Evolutionary conservation across 2,113 vertebrate species (phyloP).

Genomic region (Pan paniscus): DNA sequence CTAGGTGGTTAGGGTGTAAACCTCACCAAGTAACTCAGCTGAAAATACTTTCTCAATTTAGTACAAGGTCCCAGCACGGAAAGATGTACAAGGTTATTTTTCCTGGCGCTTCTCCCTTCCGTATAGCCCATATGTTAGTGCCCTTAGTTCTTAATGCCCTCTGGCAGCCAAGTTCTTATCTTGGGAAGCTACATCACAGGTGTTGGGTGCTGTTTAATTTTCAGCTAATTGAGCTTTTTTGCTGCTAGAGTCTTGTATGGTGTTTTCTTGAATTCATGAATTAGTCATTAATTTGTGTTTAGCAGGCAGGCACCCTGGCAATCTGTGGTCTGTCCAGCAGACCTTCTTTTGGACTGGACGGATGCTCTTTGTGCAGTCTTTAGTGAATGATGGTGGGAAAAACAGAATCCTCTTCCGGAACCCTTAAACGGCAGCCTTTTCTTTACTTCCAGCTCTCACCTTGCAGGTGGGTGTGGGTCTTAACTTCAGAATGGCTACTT

Average conservation of each 20-base stretch:
- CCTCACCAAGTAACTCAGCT: not conserved
- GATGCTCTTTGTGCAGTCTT: not conserved
- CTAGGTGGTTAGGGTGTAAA: not conserved
- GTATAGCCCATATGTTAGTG: not conserved
- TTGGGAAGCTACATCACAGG: conserved; percentile 28
- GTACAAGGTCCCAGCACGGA: not conserved
- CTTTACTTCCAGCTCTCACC: not conserved
- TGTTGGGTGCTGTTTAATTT: conserved; percentile 46
- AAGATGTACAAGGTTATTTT: not conserved
- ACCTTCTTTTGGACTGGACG: not conserved
- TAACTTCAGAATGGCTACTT: too few species aligned
- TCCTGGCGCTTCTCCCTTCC: not conserved
- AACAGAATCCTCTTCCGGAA: not conserved
- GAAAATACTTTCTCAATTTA: not conserved
- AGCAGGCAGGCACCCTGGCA: not conserved
- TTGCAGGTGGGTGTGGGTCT: not conserved
- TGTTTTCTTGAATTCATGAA: conserved; percentile 60
- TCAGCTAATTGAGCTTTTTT: conserved; percentile 72
- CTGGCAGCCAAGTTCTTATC: not conserved
- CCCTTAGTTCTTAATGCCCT: not conserved
- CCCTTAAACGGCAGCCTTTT: not conserved
- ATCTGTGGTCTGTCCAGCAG: not conserved
- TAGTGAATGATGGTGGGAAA: not conserved
- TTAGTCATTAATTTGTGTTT: conserved; percentile 61
- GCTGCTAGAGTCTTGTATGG: not conserved